Evolutionary conservation across 1,140 invertebrate species (phyloP).

Genomic region (Scaptomyza pallida): DNA sequence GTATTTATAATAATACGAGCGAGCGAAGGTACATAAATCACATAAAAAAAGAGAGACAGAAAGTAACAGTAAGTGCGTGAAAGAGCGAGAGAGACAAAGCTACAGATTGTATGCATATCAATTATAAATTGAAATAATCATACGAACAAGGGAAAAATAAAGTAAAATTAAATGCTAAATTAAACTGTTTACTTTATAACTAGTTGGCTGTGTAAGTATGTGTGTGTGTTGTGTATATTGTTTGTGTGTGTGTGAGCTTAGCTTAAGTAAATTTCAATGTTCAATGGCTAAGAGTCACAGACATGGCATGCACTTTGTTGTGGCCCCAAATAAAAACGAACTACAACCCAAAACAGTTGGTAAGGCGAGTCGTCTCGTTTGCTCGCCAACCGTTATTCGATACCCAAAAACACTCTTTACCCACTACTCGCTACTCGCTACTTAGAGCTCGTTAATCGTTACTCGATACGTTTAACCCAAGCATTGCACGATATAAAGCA

Average conservation of each 20-base stretch:
- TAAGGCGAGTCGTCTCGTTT: not conserved
- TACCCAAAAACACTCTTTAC: not conserved
- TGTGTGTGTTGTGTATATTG: conserved; percentile 9
- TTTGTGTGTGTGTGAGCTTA: conserved; percentile 21
- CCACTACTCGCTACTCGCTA: not conserved
- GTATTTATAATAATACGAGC: conserved; percentile 55
- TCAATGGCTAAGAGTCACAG: conserved; percentile 35
- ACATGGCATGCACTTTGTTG: conserved; percentile 69
- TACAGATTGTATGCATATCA: conserved; percentile 16
- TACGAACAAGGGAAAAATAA: conserved; percentile 19
- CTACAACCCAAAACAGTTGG: not conserved
- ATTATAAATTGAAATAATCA: conserved; percentile 52
- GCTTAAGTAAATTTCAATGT: conserved; percentile 73
- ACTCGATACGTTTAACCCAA: not conserved
- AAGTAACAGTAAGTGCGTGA: conserved; percentile 30
- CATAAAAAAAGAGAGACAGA: conserved; percentile 54
- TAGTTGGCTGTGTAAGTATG: conserved; percentile 8
- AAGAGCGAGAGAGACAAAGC: conserved; percentile 31
- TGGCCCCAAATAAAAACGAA: not conserved
- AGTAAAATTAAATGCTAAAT: conserved; percentile 58
- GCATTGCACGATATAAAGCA: not conserved
- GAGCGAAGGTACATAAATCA: conserved; percentile 37
- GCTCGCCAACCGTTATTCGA: not conserved
- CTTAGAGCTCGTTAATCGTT: not conserved
- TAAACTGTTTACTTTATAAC: conserved; percentile 43